Conservation (phyloP, 2,113 vertebrate species). For the Natator depressus region DNA sequence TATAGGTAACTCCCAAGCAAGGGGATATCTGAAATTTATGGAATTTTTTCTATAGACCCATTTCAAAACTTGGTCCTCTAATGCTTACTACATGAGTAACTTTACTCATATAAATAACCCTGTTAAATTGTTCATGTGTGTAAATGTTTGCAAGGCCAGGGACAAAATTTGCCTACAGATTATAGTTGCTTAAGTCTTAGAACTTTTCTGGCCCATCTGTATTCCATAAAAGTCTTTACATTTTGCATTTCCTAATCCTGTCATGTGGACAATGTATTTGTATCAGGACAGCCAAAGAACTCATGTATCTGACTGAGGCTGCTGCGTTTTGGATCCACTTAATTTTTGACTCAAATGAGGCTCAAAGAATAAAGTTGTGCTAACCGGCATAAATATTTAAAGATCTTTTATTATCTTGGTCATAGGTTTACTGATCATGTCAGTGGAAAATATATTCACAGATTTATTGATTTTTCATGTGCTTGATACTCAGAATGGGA, state of each 20-base stretch:
- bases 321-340: background rate
- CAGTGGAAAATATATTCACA: background rate
- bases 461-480: background rate
- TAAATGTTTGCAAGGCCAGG: background rate
- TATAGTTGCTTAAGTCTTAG: background rate
- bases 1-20: background rate
- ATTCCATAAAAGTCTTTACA: background rate
- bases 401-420: background rate
- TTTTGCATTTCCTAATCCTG: background rate
- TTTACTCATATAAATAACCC: background rate
- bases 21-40: background rate
- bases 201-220: background rate
- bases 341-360: constrained; percentile 16
- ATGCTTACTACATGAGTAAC: background rate
- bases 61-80: background rate
- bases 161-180: background rate
- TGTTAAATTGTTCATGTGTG: background rate
- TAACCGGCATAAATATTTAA: background rate
- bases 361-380: background rate
- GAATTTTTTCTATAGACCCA: background rate
- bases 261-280: background rate
- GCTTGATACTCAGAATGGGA: background rate
- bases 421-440: background rate
- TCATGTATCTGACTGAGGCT: background rate
- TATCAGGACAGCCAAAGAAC: background rate